Base-by-base conservation (phyloP, 1,140 invertebrate genomes). In the Euura lappo region DNA sequence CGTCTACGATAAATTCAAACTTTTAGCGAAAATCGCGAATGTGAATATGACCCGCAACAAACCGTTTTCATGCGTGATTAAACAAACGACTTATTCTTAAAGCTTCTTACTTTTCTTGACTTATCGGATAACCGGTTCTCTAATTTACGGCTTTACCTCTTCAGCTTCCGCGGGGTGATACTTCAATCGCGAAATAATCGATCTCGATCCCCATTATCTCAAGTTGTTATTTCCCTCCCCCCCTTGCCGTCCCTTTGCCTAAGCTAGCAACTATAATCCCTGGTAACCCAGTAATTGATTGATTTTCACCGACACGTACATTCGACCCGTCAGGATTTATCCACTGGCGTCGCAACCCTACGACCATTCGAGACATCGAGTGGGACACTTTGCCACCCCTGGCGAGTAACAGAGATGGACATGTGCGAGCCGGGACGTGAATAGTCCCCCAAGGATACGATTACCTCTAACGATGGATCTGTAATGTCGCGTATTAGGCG, bases 381-480 rank as follows among this genome's bases (percentile, higher is more conserved):
- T 60, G 6, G 28, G 28, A 28, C 28, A 28, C 28, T 28, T 28
- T 28, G 28, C 28, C 28, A 28, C 28, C 28, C 28, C 1, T 28
- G 28, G 28, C 28, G 28, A 28, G 28, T 28, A 28, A 28, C 28
- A 68, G 47, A 45, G 68, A 42, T 45, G 67, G 44, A 47, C 74
- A 75, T 66, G 76, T 74, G 80, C 74, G 81, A 28, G 28, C 79
- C 8, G 79, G 68, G 76, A 76, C 28, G 71, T 75, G 79, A 82
- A 82, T 83, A 75, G 81, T 77, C 72, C 77, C 78, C 80, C 76
- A 79, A 83, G 80, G 81, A 83, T 80, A 72, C 81, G 80, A 83
- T 83, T 83, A 83, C 45, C 11, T 70, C 44, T 46, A 70, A 42
- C 64, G 45, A 71, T 71, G 65, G 51, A 71, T 71, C 46, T 46